A percentile compares a stretch with the other conserved stretches of the same genome.
These are phyloP conservation scores for Elysia chlorotica DNA, from an alignment of 1,140 invertebrate species.

Conservation along the genomic window DNA sequence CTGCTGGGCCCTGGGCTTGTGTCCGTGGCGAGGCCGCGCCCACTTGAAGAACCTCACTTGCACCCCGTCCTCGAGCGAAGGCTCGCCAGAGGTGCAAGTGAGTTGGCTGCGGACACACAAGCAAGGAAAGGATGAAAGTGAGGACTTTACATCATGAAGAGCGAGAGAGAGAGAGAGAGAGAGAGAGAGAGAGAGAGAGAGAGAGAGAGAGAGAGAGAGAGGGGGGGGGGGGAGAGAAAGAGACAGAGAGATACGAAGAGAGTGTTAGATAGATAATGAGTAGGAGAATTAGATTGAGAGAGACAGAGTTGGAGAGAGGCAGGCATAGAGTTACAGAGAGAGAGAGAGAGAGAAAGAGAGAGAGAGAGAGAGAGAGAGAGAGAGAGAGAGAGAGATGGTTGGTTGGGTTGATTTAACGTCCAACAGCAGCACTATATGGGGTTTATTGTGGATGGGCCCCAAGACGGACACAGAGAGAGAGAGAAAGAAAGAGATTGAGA, in stretches of 20 bases:
- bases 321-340: too few species aligned
- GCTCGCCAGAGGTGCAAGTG: neutral
- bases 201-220: neutral
- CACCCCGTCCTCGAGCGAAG: neutral
- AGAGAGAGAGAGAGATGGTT: too few species aligned
- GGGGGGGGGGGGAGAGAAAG: neutral
- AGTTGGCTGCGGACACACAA: neutral
- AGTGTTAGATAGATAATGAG: neutral
- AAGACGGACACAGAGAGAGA: too few species aligned
- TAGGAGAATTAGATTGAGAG: neutral
- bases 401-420: too few species aligned
- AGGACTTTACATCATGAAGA: neutral
- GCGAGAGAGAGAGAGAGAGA: neutral
- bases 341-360: too few species aligned
- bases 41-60: conserved; percentile 12
- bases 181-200: neutral
- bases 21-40: neutral
- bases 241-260: neutral
- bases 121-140: neutral
- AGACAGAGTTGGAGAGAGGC: too few species aligned
- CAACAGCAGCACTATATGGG: too few species aligned
- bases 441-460: too few species aligned
- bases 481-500: too few species aligned
- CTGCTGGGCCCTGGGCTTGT: neutral
- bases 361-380: too few species aligned